Evolutionary conservation across 1,140 invertebrate species (phyloP).

Genomic region (Drosophila busckii): DNA sequence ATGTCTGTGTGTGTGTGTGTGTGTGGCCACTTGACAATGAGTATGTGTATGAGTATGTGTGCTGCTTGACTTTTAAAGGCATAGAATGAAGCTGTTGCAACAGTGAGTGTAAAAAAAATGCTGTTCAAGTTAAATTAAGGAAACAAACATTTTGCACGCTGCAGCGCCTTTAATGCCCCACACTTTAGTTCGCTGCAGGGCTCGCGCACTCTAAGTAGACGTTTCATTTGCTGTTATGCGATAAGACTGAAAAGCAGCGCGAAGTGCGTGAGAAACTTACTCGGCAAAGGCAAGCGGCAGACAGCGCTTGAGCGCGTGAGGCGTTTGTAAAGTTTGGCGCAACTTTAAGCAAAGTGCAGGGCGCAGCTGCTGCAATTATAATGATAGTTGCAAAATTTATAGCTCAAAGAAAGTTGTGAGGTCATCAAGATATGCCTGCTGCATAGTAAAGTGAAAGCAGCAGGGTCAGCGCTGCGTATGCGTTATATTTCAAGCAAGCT

Average conservation of each 20-base stretch:
- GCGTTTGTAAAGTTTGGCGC: too few species aligned
- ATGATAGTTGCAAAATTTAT: too few species aligned
- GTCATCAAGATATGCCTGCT: too few species aligned
- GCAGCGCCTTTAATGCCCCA: slow-evolving; percentile 44
- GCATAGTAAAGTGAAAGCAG: too few species aligned
- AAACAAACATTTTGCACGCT: slow-evolving; percentile 65
- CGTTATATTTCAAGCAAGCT: too few species aligned
- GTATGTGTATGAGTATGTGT: not conserved
- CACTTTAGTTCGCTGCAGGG: not conserved
- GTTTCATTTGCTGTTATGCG: slow-evolving; percentile 46
- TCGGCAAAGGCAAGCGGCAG: not conserved
- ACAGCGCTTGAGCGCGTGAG: not conserved
- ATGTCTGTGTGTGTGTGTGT: not conserved
- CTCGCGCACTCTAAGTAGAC: not conserved
- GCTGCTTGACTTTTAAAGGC: not conserved
- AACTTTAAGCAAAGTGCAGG: too few species aligned
- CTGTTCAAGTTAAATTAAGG: slow-evolving; percentile 52
- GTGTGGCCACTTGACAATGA: not conserved
- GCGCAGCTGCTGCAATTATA: too few species aligned
- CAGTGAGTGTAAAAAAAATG: slow-evolving; percentile 3
- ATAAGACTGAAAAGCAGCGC: slow-evolving; percentile 43
- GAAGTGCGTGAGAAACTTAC: slow-evolving; percentile 22
- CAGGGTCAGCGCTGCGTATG: too few species aligned
- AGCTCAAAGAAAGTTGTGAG: too few species aligned
- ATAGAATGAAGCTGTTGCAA: not conserved